Conservation (phyloP, 2,797 vertebrate species). For the Sarcophilus harrisii region DNA sequence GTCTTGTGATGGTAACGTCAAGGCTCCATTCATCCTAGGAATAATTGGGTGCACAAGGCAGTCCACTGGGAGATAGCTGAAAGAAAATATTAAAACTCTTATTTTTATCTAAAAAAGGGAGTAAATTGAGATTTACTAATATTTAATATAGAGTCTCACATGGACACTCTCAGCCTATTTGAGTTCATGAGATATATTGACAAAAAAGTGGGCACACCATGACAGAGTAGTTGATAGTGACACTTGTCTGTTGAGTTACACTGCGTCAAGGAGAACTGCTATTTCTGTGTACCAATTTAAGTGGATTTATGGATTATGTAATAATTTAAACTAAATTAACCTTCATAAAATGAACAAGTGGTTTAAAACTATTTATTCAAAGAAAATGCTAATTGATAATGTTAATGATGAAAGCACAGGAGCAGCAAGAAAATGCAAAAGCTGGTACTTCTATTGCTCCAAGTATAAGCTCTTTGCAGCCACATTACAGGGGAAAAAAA, state of each 20-base stretch:
- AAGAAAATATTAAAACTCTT: not conserved
- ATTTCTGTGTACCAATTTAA: not conserved
- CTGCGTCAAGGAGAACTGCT: not conserved
- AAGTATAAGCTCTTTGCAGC: not conserved
- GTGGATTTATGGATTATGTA: not conserved
- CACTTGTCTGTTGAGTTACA: not conserved
- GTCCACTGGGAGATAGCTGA: not conserved
- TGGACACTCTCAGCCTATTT: not conserved
- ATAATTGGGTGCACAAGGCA: not conserved
- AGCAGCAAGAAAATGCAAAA: not conserved
- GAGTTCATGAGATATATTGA: not conserved
- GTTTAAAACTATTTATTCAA: not conserved
- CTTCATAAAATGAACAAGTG: slow-evolving; percentile 10
- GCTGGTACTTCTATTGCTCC: not conserved
- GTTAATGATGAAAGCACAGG: not conserved
- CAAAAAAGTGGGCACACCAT: not conserved
- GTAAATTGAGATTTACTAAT: not conserved
- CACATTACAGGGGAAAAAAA: not conserved
- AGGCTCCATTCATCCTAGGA: not conserved
- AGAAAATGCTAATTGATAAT: slow-evolving; percentile 3
- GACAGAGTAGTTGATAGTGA: not conserved
- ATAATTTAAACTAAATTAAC: slow-evolving; percentile 36
- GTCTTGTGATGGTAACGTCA: not conserved
- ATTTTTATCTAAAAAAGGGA: not conserved
- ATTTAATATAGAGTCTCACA: not conserved